Evolutionary conservation across 2,888 invertebrate species (phyloP).

Genomic region (Esperia sulphurella): DNA sequence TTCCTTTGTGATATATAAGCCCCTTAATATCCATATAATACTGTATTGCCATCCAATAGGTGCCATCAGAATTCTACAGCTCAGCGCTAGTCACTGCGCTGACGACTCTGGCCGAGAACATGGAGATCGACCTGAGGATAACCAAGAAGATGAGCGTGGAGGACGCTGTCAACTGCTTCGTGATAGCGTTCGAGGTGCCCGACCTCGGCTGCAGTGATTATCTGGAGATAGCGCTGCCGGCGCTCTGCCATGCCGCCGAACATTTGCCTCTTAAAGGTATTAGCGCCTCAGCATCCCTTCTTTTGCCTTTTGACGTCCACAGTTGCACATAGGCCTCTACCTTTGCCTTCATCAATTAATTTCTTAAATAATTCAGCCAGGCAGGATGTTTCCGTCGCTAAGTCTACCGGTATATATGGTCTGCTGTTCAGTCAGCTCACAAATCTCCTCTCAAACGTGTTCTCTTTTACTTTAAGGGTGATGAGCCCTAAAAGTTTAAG

Average conservation of each 20-base stretch:
- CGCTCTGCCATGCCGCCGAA: constrained; percentile 87
- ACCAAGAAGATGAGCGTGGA: constrained; percentile 71
- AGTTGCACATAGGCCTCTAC: too few species aligned
- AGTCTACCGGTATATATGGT: too few species aligned
- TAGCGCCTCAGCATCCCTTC: too few species aligned
- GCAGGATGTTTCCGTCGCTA: too few species aligned
- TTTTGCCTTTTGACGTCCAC: too few species aligned
- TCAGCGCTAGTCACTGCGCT: constrained; percentile 87
- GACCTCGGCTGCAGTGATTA: constrained; percentile 87
- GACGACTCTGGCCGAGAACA: constrained; percentile 83
- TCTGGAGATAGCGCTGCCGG: constrained; percentile 89
- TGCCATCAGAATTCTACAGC: constrained; percentile 71
- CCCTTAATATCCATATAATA: background rate
- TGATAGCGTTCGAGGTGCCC: constrained; percentile 90
- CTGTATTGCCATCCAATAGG: constrained; percentile 29
- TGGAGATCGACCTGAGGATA: constrained; percentile 85
- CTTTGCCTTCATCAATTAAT: too few species aligned
- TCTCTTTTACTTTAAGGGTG: too few species aligned
- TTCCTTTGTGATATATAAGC: too few species aligned
- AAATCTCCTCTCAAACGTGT: too few species aligned
- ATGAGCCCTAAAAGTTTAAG: too few species aligned
- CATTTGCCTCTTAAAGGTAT: constrained; percentile 82
- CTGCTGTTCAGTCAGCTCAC: too few species aligned
- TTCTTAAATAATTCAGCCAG: too few species aligned
- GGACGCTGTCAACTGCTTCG: constrained; percentile 79